These are phyloP conservation scores for Pseudomyrmex sp. DNA, from an alignment of 1,140 invertebrate species.

Conservation along the genomic window DNA sequence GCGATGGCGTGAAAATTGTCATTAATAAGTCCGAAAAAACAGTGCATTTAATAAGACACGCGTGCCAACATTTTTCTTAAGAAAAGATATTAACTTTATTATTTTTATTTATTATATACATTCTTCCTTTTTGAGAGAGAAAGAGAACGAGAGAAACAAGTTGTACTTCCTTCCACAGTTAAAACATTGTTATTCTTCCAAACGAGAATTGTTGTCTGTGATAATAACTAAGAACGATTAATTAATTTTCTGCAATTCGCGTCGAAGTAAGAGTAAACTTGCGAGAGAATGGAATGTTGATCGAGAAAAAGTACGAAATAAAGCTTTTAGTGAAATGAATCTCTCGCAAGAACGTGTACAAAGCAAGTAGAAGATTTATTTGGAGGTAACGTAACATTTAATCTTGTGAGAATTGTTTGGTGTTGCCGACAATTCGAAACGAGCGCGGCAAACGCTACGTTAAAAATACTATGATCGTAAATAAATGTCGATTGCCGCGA, in stretches of 20 bases:
- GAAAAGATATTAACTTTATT: too few relatives aligned
- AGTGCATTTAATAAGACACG: too few relatives aligned
- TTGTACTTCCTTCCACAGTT: too few relatives aligned
- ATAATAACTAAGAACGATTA: not conserved
- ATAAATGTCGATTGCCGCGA: slow-evolving; percentile 32
- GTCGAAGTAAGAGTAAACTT: not conserved
- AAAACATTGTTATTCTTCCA: too few relatives aligned
- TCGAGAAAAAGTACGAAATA: slow-evolving; percentile 1
- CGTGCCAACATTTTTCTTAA: too few relatives aligned
- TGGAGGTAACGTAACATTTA: slow-evolving; percentile 9
- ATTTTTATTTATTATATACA: too few relatives aligned
- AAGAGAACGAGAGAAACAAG: too few relatives aligned
- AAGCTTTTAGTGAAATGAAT: slow-evolving; percentile 18
- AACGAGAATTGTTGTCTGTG: not conserved
- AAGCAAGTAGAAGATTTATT: too few relatives aligned
- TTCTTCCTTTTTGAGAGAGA: too few relatives aligned
- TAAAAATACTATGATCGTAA: slow-evolving; percentile 17
- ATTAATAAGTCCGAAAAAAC: not conserved
- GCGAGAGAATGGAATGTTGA: not conserved
- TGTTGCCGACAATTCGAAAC: slow-evolving; percentile 1
- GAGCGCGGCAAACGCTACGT: not conserved
- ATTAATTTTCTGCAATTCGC: not conserved
- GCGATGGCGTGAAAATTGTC: not conserved
- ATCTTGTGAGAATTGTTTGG: slow-evolving; percentile 19
- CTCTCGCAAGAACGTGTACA: not conserved